Conservation (phyloP, 1,140 invertebrate genomes). For the Drosophila ironensis region DNA sequence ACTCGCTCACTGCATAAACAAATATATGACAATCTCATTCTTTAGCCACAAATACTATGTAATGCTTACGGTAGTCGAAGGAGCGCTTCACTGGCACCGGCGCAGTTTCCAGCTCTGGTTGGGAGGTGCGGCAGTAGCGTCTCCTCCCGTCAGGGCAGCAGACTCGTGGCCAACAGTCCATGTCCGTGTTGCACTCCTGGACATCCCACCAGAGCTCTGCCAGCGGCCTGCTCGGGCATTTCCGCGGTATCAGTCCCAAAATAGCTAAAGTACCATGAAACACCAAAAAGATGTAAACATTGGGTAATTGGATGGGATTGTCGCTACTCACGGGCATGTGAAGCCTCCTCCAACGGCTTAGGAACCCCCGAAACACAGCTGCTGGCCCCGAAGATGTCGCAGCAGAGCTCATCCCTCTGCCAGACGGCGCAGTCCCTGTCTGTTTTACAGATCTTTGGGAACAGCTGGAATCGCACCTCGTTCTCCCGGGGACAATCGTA, state of each 20-base stretch:
- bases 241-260: conserved; percentile 85
- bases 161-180: conserved; percentile 87
- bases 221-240: conserved; percentile 85
- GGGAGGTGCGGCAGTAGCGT: conserved; percentile 87
- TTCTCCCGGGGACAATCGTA: conserved; percentile 83
- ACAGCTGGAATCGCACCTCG: conserved; percentile 82
- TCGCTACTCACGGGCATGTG: conserved; percentile 84
- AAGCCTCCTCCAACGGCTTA: conserved; percentile 83
- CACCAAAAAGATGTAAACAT: background rate
- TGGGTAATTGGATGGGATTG: background rate
- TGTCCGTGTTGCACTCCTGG: conserved; percentile 85
- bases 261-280: conserved; percentile 84
- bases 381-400: conserved; percentile 82
- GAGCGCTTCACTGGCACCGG: conserved; percentile 83
- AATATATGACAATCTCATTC: background rate
- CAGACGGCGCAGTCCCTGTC: conserved; percentile 83
- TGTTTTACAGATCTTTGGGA: conserved; percentile 84
- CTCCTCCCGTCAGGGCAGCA: conserved; percentile 86
- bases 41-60: background rate
- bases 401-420: conserved; percentile 84
- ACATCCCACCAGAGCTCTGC: conserved; percentile 86
- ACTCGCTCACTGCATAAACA: conserved; percentile 83
- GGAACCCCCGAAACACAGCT: conserved; percentile 84
- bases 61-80: conserved; percentile 82
- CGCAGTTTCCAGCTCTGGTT: conserved; percentile 85